Conservation (phyloP, 2,888 invertebrate species). For the Thysanoteuthis rhombus region DNA sequence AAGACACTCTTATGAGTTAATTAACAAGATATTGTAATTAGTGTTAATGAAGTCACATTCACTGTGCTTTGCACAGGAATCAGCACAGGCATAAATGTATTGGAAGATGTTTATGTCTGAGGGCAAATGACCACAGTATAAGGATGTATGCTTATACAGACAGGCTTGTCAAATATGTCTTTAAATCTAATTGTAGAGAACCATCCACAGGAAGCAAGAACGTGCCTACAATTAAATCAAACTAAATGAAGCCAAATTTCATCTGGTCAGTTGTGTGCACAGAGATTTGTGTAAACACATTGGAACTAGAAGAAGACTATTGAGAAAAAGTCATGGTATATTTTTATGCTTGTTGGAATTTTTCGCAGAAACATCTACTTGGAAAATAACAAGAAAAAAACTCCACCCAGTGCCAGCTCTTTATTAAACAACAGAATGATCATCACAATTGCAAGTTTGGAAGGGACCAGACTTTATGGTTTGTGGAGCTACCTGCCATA, state of each 20-base stretch:
- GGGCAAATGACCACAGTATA: background rate
- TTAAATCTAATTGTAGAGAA: background rate
- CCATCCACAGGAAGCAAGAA: background rate
- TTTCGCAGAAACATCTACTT: too few species aligned
- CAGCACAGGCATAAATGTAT: background rate
- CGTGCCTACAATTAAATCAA: background rate
- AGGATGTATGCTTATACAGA: background rate
- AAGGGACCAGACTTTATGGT: too few species aligned
- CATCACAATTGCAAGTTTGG: too few species aligned
- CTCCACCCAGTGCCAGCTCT: too few species aligned
- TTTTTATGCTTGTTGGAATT: too few species aligned
- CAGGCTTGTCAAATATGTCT: background rate
- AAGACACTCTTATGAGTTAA: background rate
- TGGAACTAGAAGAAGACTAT: too few species aligned
- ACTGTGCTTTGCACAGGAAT: background rate
- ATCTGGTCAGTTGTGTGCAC: background rate
- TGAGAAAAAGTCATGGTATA: too few species aligned
- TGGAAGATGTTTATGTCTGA: background rate
- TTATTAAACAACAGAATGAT: too few species aligned
- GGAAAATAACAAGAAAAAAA: too few species aligned
- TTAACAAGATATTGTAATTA: background rate
- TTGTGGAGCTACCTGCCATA: too few species aligned
- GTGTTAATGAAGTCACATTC: background rate
- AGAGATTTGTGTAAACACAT: too few species aligned
- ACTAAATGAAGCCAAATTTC: background rate